A percentile compares a stretch with the other conserved stretches of the same genome.
Conservation (phyloP, 2,113 vertebrate genomes). For the Stercorarius parasiticus region DNA sequence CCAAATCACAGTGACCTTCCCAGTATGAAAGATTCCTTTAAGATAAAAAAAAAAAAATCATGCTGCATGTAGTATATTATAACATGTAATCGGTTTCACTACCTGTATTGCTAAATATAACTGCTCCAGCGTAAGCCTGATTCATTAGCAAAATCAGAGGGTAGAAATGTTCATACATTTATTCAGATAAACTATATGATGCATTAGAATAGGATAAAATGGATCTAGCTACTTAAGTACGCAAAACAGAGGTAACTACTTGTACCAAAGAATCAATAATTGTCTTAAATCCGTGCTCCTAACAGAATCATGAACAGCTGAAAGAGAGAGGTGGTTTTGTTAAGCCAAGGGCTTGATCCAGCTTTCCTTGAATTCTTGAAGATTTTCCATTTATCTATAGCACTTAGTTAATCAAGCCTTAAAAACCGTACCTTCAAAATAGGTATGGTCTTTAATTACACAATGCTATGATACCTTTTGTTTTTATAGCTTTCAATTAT, state of each 20-base stretch:
- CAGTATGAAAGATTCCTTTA: conserved; percentile 83
- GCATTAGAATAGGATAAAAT: neutral
- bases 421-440: neutral
- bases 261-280: neutral
- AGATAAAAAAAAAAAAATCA: conserved; percentile 22
- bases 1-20: conserved; percentile 85
- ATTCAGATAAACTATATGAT: neutral
- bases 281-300: neutral
- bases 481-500: conserved; percentile 82
- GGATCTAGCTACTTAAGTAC: neutral
- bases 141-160: neutral
- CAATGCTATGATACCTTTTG: conserved; percentile 70
- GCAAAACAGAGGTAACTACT: neutral
- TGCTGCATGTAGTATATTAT: neutral
- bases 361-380: neutral
- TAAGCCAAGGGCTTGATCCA: neutral
- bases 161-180: neutral
- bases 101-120: neutral
- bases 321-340: neutral
- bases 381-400: neutral
- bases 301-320: neutral
- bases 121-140: neutral
- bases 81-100: neutral
- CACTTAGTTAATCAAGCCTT: neutral
- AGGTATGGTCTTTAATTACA: neutral